Percentiles rank a stretch among this genome's conserved stretches.
phyloP scores from a whole-genome alignment of 2,888 invertebrate species.

The Tipula lateralis region DNA sequence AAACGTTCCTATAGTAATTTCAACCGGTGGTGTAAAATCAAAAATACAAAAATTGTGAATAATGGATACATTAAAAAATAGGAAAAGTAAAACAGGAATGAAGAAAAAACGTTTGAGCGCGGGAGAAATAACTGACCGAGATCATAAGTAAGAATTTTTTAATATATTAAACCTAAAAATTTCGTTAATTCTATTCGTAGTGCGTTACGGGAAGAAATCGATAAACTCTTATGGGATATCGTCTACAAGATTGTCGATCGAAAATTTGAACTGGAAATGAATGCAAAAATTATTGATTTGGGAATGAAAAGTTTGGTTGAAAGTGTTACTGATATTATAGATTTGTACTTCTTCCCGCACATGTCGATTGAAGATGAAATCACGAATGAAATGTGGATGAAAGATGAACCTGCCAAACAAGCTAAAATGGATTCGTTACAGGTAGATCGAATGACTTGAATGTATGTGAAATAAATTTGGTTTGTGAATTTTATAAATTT shows the following conservation, averaged over 20 bases:
- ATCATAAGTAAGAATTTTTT: not conserved
- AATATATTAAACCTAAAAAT: not conserved
- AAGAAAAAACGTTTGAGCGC: not conserved
- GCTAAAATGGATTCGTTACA: not conserved
- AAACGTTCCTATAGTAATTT: too few species aligned
- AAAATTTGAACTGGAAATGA: not conserved
- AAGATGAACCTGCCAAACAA: not conserved
- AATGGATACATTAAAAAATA: slow-evolving; percentile 2
- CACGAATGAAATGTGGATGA: not conserved
- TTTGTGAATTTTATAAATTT: too few species aligned
- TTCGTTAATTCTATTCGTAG: not conserved
- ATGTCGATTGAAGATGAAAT: not conserved
- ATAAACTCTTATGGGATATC: not conserved
- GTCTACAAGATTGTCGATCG: not conserved
- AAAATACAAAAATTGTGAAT: not conserved
- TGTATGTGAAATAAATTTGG: not conserved
- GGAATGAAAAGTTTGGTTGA: not conserved
- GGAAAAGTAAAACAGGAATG: not conserved
- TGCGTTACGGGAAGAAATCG: not conserved
- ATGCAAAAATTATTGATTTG: not conserved
- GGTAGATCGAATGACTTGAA: not conserved
- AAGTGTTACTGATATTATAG: not conserved
- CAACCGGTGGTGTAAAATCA: too few species aligned
- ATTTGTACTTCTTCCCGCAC: not conserved
- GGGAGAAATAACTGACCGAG: not conserved